These are phyloP conservation scores for Channa argus DNA, from an alignment of 2,113 vertebrate genomes.

Conservation along the genomic window DNA sequence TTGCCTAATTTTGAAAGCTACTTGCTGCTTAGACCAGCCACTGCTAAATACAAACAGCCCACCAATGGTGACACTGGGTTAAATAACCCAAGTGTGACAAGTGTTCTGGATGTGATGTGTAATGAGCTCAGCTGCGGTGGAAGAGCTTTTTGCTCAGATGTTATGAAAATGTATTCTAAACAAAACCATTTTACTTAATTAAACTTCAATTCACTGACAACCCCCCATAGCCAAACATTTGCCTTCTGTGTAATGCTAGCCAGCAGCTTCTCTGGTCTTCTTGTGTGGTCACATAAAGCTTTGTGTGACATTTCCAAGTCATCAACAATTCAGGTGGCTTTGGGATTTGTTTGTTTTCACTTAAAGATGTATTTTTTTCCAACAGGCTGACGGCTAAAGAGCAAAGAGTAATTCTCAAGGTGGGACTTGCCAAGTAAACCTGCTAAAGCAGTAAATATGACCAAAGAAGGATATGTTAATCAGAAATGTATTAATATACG, in stretches of 20 bases:
- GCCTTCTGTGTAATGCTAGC: conserved; percentile 5
- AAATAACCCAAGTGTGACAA: conserved; percentile 9
- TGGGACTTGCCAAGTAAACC: too few species aligned
- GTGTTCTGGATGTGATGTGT: background rate
- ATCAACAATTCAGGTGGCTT: conserved; percentile 68
- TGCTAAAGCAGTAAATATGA: background rate
- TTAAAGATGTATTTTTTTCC: conserved; percentile 46
- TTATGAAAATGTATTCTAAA: conserved; percentile 46
- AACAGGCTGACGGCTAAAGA: conserved; percentile 24
- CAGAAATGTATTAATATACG: background rate
- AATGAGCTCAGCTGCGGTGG: conserved; percentile 22
- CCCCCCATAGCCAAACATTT: conserved; percentile 13
- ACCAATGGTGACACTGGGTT: conserved; percentile 11
- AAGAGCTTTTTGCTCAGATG: conserved; percentile 10
- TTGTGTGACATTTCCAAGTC: conserved; percentile 58
- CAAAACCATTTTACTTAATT: conserved; percentile 45
- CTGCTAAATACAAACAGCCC: conserved; percentile 4
- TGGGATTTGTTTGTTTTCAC: conserved; percentile 68
- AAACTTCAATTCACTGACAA: conserved; percentile 18
- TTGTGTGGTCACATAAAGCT: conserved; percentile 51
- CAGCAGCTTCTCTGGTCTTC: background rate
- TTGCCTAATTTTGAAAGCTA: conserved; percentile 5
- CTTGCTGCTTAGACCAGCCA: conserved; percentile 11
- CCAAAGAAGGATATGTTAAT: too few species aligned
- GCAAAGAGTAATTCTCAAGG: too few species aligned